Base-by-base conservation (phyloP, 1,140 invertebrate species). In the Drosophila arawakana region DNA sequence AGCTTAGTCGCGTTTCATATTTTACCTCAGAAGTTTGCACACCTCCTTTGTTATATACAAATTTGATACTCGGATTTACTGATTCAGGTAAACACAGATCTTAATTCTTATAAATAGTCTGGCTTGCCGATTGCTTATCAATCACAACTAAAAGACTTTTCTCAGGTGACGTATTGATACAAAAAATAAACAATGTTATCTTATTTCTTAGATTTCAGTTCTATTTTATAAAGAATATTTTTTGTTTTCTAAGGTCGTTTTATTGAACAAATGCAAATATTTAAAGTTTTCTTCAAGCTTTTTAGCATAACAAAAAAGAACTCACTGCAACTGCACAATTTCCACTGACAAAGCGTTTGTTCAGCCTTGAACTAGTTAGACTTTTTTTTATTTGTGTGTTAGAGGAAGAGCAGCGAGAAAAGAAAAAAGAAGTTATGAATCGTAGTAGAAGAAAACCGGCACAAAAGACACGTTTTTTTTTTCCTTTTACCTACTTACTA, bases 361-460 rank as follows among this genome's bases (percentile, higher is more conserved):
- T 9, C 52, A 71, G 59, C 58, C 67, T 71, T 75, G 73, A 71
- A 71, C 73, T 63, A 70, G 66, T 50, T 63, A 43, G 15, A 30
- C 6, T 30, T 30, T 30, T 30, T 30, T 37, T 13, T 13, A 1
- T 49, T 18, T 50, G 13, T 39, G 10, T 65, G 39, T 37, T 50
- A 30, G 60, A 41, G 18, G 39, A 30, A 25, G 34, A 43, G 39
- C 3, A 15, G 30, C 18, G 35, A 58, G 15, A 18, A 70, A 70
- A 15, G 7, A 11, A 21, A 18, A 52, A 39, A 37, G 49, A 25
- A 57, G 5, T 50, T 21, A 44, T 59, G 46, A 58, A 66, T 58
- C 37, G 69, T 44, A 43, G 25, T 52, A 35, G 61, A 50, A 65
- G 21, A 50, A 58, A 58, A 58, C 43, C 52, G 58, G 61, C 11